Evolutionary conservation across 2,797 vertebrate species (phyloP), one percentile per base, ranked within the genome.

Genomic region (Serranus cabrilla): DNA sequence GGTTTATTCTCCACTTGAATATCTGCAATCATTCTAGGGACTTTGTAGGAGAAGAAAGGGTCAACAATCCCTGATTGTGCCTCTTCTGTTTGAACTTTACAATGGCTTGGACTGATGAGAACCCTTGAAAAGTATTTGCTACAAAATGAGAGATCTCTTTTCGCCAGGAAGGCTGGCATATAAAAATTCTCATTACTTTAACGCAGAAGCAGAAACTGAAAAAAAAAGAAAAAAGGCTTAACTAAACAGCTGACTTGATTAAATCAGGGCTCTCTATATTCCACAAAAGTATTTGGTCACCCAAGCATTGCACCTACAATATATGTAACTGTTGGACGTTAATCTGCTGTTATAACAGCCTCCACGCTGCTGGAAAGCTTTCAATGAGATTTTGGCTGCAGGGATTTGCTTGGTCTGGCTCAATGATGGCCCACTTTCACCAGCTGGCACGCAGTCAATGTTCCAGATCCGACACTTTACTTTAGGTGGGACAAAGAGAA

Each of bases 361-460:
- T 68, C 27, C 50, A 51, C 23, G 27, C 51, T 43, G 25, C 52
- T 37, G 39, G 60, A 64, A 66, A 34, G 27, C 27, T 69, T 60
- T 34, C 42, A 14, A 63, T 1, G 11, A 23, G 39, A 52, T 72
- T 52, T 40, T 64, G 63, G 40, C 68, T 68, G 50, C 71, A 73
- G 34, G 21, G 25, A 39, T 40, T 46, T 73, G 12, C 4, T 40
- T 34, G 31, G 46, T 63, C 61, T 55, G 42, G 40, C 11, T 21
- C 40, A 49, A 27, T 10, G 14, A 62, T 47, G 65, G 68, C 71
- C 61, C 54, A 58, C 18, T 79, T 73, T 69, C 45, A 20, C 25
- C 55, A 21, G 1, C 47, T 63, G 20, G 23, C 34, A 45, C 17
- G 37, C 27, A 65, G 46, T 31, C 54, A 18, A 43, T 8, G 34